Conservation (phyloP, 2,888 invertebrate genomes). For the Eupithecia pulchellata region DNA sequence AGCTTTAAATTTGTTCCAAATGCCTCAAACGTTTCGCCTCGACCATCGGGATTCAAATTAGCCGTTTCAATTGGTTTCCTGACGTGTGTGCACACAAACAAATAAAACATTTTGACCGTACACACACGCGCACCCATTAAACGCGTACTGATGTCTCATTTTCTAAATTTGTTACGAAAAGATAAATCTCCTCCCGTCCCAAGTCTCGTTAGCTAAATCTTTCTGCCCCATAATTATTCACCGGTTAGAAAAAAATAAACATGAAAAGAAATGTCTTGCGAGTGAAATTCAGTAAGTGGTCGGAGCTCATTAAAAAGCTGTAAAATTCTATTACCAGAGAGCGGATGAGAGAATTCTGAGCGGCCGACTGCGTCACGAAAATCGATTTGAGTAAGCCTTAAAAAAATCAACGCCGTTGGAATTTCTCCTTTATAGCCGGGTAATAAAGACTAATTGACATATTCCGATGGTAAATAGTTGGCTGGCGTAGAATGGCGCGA, state of each 20-base stretch:
- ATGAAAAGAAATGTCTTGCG: slow-evolving; percentile 75
- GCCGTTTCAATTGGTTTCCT: slow-evolving; percentile 74
- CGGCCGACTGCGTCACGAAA: slow-evolving; percentile 47
- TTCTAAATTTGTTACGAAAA: slow-evolving; percentile 83
- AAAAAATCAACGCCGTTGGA: slow-evolving; percentile 45
- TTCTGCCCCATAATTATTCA: slow-evolving; percentile 80
- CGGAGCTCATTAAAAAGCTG: slow-evolving; percentile 82
- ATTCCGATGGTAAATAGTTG: slow-evolving; percentile 45
- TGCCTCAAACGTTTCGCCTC: slow-evolving; percentile 50
- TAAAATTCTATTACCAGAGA: slow-evolving; percentile 77
- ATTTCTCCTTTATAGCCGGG: slow-evolving; percentile 51
- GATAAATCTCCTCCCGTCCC: slow-evolving; percentile 80
- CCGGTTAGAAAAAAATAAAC: slow-evolving; percentile 65
- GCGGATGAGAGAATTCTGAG: slow-evolving; percentile 64
- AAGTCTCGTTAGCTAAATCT: slow-evolving; percentile 81
- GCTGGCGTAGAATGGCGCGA: slow-evolving; percentile 63
- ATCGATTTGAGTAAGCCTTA: slow-evolving; percentile 40
- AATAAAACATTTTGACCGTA: slow-evolving; percentile 54
- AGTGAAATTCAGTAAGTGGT: slow-evolving; percentile 78
- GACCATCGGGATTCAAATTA: slow-evolving; percentile 71
- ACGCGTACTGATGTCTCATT: slow-evolving; percentile 80
- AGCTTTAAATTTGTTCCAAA: slow-evolving; percentile 57
- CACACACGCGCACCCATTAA: slow-evolving; percentile 53
- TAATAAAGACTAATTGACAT: slow-evolving; percentile 48
- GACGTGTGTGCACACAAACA: slow-evolving; percentile 62